These are phyloP conservation scores for Tautogolabrus adspersus DNA, from an alignment of 2,113 vertebrate species.

Conservation along the genomic window DNA sequence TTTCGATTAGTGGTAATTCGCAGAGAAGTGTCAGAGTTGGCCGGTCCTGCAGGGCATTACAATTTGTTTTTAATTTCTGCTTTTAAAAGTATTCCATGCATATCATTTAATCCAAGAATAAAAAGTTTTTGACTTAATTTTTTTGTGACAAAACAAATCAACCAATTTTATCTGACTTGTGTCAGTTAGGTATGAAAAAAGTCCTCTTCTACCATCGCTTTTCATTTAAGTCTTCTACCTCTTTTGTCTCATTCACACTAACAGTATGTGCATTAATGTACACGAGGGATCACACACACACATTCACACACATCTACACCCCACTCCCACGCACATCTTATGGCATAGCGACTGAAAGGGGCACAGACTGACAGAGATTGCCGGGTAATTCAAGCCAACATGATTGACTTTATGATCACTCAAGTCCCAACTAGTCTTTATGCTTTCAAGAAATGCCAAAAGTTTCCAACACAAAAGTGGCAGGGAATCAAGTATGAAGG, in stretches of 20 bases:
- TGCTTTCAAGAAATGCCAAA: constrained; percentile 93
- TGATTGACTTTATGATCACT: constrained; percentile 98
- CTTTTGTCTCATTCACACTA: constrained; percentile 30
- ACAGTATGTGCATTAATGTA: constrained; percentile 52
- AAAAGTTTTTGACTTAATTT: not conserved
- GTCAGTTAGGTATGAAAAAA: constrained; percentile 22
- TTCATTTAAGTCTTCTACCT: constrained; percentile 38
- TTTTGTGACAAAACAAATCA: not conserved
- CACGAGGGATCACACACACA: constrained; percentile 12
- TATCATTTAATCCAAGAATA: not conserved
- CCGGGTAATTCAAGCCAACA: constrained; percentile 93
- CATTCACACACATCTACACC: constrained; percentile 22
- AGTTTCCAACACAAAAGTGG: constrained; percentile 86
- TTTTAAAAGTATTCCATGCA: constrained; percentile 18
- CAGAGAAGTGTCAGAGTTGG: constrained; percentile 63
- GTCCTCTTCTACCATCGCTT: constrained; percentile 20
- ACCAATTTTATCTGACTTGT: constrained; percentile 6
- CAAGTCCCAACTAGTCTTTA: constrained; percentile 94
- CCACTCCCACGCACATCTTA: constrained; percentile 69
- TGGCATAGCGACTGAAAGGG: constrained; percentile 84
- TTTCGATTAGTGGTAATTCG: constrained; percentile 70
- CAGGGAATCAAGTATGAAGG: constrained; percentile 85
- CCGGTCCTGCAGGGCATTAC: constrained; percentile 58
- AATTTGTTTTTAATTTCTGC: constrained; percentile 38
- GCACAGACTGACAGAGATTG: constrained; percentile 91